A percentile compares a stretch with the other conserved stretches of the same genome.
Evolutionary conservation across 2,113 vertebrate species (phyloP).

Genomic region (Tor tambroides): DNA sequence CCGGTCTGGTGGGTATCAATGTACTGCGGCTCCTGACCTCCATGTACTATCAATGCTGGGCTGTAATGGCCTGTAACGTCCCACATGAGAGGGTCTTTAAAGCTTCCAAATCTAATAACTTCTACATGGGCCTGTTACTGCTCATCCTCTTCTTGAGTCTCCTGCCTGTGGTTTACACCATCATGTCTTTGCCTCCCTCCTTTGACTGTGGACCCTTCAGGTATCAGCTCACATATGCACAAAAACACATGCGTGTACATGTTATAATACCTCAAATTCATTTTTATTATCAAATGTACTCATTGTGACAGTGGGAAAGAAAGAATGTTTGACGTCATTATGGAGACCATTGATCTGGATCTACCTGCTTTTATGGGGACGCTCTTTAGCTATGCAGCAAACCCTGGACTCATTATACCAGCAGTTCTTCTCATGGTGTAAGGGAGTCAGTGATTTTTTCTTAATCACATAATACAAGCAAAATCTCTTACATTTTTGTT

Average conservation of each 20-base stretch:
- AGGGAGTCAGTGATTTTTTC: constrained; percentile 67
- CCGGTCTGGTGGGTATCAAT: constrained; percentile 94
- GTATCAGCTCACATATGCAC: constrained; percentile 27
- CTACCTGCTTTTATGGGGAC: constrained; percentile 93
- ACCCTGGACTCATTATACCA: constrained; percentile 95
- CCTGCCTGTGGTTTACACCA: constrained; percentile 94
- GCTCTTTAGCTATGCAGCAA: constrained; percentile 90
- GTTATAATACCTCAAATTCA: no score
- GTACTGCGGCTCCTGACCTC: constrained; percentile 94
- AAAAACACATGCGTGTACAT: not conserved
- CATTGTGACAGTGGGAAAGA: constrained; percentile 81
- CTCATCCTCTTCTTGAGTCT: constrained; percentile 97
- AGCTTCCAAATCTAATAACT: constrained; percentile 97
- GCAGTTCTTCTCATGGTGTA: constrained; percentile 97
- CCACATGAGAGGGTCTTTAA: constrained; percentile 96
- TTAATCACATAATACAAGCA: not conserved
- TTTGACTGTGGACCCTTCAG: constrained; percentile 89
- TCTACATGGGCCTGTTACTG: constrained; percentile 97
- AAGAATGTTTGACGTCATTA: constrained; percentile 95
- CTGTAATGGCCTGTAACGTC: constrained; percentile 96
- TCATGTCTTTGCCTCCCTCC: constrained; percentile 95
- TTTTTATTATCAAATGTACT: not conserved
- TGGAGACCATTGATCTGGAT: constrained; percentile 91
- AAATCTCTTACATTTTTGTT: not conserved
- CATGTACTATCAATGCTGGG: constrained; percentile 99